Percentiles rank a stretch among this genome's conserved stretches.
Evolutionary conservation across 2,797 vertebrate genomes (phyloP).

Genomic region (Hydrolagus colliei): DNA sequence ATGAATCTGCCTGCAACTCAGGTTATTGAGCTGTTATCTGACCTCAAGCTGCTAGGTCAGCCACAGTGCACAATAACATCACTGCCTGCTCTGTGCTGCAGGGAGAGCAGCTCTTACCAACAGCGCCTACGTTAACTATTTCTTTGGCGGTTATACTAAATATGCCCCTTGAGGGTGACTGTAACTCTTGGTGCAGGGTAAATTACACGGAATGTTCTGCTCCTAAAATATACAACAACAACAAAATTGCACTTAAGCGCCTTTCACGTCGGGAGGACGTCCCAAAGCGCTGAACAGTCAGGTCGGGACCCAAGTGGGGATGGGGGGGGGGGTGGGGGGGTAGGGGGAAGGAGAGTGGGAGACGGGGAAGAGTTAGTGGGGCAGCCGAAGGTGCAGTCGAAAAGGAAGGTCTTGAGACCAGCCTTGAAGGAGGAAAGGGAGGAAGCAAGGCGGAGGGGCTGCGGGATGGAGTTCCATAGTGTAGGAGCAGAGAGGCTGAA

Average conservation of each 20-base stretch:
- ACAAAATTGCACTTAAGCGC: too few relatives aligned
- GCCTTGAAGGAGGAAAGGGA: too few relatives aligned
- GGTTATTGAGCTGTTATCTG: neutral
- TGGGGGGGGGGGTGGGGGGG: too few relatives aligned
- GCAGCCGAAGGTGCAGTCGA: too few relatives aligned
- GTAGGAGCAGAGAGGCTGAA: too few relatives aligned
- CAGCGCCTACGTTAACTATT: neutral
- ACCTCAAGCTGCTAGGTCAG: conserved; percentile 19
- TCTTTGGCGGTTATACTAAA: neutral
- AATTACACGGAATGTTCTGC: too few relatives aligned
- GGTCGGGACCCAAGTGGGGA: too few relatives aligned
- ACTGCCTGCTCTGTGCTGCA: neutral
- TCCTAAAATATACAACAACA: neutral
- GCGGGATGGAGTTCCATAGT: too few relatives aligned
- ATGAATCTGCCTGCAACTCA: neutral
- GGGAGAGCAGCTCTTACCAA: neutral
- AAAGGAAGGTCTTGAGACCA: too few relatives aligned
- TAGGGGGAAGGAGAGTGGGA: too few relatives aligned
- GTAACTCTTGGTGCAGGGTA: neutral
- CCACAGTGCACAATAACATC: conserved; percentile 12
- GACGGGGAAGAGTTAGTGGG: too few relatives aligned
- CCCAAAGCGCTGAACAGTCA: neutral
- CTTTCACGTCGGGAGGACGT: neutral
- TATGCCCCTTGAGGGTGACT: neutral
- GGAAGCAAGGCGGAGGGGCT: too few relatives aligned